Evolutionary conservation across 2,888 invertebrate genomes (phyloP).

Genomic region (Eumerus sabulonum): DNA sequence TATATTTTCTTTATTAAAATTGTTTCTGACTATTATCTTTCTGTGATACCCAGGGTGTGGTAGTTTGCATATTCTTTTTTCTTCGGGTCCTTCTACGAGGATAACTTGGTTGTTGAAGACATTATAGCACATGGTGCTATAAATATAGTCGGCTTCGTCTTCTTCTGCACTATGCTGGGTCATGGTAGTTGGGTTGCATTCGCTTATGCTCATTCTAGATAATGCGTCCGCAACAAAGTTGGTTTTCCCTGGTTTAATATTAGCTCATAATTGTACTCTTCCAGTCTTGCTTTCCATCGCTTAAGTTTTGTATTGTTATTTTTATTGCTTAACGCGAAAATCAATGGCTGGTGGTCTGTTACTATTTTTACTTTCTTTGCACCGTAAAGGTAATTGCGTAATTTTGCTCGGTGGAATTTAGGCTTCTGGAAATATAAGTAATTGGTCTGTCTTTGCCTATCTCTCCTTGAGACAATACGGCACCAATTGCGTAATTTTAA

Average conservation of each 20-base stretch:
- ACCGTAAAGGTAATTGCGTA: conserved; percentile 6
- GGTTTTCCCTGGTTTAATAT: background rate
- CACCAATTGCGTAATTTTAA: conserved; percentile 1
- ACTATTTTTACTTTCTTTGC: background rate
- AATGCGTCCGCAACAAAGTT: conserved; percentile 6
- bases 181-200: background rate
- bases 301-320: conserved; percentile 7
- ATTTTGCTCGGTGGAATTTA: background rate
- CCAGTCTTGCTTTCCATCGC: conserved; percentile 3
- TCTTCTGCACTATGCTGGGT: conserved; percentile 7
- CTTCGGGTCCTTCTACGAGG: conserved; percentile 8
- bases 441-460: too few relatives aligned
- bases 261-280: conserved; percentile 1
- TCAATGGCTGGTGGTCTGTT: conserved; percentile 3
- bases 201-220: background rate
- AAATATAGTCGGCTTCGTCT: background rate
- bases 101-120: conserved; percentile 19
- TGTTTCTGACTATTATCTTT: background rate
- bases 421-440: background rate
- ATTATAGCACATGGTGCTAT: conserved; percentile 11
- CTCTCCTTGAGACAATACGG: background rate
- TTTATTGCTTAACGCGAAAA: conserved; percentile 1
- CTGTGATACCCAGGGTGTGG: conserved; percentile 11
- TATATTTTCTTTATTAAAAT: conserved; percentile 3
- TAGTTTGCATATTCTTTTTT: conserved; percentile 16